Percentiles rank a stretch among this genome's conserved stretches.
These are phyloP conservation scores for Rhea americana DNA, from an alignment of 2,113 vertebrate species.

Conservation along the genomic window DNA sequence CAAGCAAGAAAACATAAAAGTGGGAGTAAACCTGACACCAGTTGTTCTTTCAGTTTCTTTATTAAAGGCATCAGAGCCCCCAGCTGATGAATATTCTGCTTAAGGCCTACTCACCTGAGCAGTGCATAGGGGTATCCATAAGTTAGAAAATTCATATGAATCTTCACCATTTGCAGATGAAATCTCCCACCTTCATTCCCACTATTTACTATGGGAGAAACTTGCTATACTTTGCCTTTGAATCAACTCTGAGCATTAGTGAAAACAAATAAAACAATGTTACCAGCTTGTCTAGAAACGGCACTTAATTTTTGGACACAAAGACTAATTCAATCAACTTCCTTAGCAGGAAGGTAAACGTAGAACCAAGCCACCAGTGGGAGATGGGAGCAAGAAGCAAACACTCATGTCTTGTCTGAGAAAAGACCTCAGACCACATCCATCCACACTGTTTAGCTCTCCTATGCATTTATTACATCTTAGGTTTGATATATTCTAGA, in stretches of 20 bases:
- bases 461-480: not conserved
- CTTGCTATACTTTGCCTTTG: not conserved
- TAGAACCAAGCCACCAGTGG: fast-evolving
- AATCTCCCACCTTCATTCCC: not conserved
- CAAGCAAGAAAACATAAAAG: not conserved
- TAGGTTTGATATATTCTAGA: fast-evolving
- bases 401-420: not conserved
- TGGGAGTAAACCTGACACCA: fast-evolving
- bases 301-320: not conserved
- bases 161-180: not conserved
- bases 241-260: not conserved
- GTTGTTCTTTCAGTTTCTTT: not conserved
- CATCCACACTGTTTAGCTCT: fast-evolving
- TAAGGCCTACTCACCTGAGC: not conserved
- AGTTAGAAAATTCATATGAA: not conserved
- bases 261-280: not conserved
- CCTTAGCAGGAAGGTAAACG: not conserved
- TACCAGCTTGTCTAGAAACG: not conserved
- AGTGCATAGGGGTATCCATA: fast-evolving
- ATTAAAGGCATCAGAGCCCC: not conserved
- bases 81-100: not conserved
- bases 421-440: not conserved
- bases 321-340: not conserved
- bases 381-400: fast-evolving
- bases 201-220: not conserved